A percentile compares a stretch with the other conserved stretches of the same genome.
These are phyloP conservation scores for Clistopyga incitator DNA, from an alignment of 2,888 invertebrate genomes.

Conservation along the genomic window DNA sequence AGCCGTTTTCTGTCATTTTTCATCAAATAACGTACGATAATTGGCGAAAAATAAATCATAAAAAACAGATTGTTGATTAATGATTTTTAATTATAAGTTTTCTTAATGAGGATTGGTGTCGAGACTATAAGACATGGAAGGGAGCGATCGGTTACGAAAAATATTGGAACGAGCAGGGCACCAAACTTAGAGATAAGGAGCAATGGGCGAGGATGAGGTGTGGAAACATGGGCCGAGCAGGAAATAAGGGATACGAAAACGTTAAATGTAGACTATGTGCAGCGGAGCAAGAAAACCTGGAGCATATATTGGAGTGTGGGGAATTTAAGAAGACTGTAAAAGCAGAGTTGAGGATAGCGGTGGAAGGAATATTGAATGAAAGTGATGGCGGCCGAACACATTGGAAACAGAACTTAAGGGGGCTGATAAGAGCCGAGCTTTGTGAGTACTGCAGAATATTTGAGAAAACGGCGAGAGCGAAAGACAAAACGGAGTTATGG, in stretches of 20 bases:
- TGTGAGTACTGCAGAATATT: conserved; percentile 2
- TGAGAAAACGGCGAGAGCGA: background rate
- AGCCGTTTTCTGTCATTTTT: too few relatives aligned
- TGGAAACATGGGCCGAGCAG: conserved; percentile 17
- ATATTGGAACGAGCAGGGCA: too few relatives aligned
- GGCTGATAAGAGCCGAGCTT: background rate
- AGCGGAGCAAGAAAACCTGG: conserved; percentile 4
- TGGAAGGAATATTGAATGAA: background rate
- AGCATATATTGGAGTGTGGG: conserved; percentile 18
- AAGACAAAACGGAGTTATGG: background rate
- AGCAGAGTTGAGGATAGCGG: background rate
- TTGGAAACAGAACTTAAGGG: background rate
- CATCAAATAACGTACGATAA: too few relatives aligned
- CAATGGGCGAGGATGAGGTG: conserved; percentile 44
- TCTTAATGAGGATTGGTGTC: conserved; percentile 16
- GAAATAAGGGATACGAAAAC: conserved; percentile 24
- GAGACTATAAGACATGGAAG: too few relatives aligned
- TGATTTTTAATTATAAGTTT: too few relatives aligned
- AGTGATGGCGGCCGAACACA: background rate
- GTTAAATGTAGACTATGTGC: conserved; percentile 18
- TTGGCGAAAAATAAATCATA: too few relatives aligned
- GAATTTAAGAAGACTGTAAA: background rate
- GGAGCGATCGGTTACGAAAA: too few relatives aligned
- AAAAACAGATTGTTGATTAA: too few relatives aligned
- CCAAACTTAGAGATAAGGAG: conserved; percentile 19